Evolutionary conservation across 2,797 vertebrate genomes (phyloP).

Genomic region (Tolypeutes matacus): DNA sequence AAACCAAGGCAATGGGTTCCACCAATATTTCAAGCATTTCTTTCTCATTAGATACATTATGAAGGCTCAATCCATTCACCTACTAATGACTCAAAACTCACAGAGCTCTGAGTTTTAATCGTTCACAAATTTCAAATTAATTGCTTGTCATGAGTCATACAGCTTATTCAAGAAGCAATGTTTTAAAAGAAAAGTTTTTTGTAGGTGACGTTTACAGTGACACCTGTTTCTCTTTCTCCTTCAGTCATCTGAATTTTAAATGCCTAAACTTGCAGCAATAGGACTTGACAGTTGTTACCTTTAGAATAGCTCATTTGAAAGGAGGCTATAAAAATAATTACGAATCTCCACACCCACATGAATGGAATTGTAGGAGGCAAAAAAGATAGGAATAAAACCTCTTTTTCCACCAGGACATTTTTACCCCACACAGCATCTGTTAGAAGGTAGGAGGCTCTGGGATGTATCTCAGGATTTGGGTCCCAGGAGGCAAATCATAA

Average conservation of each 20-base stretch:
- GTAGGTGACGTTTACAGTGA: slow-evolving; percentile 45
- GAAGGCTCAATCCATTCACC: slow-evolving; percentile 80
- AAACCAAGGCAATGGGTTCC: slow-evolving; percentile 55
- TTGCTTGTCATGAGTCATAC: slow-evolving; percentile 80
- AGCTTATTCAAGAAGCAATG: slow-evolving; percentile 74
- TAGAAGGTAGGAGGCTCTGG: background rate
- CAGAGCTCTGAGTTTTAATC: slow-evolving; percentile 81
- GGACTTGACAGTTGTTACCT: slow-evolving; percentile 28
- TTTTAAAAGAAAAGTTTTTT: slow-evolving; percentile 59
- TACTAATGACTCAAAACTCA: slow-evolving; percentile 82
- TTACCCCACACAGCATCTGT: slow-evolving; percentile 24
- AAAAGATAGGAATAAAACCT: background rate
- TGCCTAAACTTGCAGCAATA: slow-evolving; percentile 59
- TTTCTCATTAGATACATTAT: slow-evolving; percentile 65
- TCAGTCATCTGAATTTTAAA: slow-evolving; percentile 59
- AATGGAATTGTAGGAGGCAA: background rate
- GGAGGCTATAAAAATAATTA: slow-evolving; percentile 56
- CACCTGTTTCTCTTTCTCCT: slow-evolving; percentile 58
- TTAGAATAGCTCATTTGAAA: slow-evolving; percentile 52
- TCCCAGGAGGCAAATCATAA: slow-evolving; percentile 24
- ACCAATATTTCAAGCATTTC: slow-evolving; percentile 64
- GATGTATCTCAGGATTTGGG: slow-evolving; percentile 37
- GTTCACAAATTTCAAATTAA: slow-evolving; percentile 84
- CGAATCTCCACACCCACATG: slow-evolving; percentile 33
- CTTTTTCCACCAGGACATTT: background rate